These are phyloP conservation scores for Eilema griseolum DNA, from an alignment of 2,888 invertebrate genomes.

Conservation along the genomic window DNA sequence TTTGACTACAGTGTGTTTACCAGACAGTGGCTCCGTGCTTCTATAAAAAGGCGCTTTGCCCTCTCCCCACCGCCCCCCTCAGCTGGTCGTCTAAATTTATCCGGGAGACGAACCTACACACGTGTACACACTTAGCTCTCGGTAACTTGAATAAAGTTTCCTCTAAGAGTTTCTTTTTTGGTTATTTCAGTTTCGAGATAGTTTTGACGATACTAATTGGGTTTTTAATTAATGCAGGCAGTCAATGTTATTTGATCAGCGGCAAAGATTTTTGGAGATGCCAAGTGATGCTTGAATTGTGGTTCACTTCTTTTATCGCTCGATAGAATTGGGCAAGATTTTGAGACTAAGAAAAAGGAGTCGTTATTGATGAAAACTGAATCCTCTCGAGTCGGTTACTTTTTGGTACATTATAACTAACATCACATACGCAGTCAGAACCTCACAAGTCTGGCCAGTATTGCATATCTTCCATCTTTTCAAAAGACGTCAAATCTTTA, in stretches of 20 bases:
- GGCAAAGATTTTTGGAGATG: constrained; percentile 1
- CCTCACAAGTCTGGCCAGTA: too few relatives aligned
- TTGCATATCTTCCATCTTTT: too few relatives aligned
- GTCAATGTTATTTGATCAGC: constrained; percentile 21
- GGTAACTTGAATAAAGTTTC: constrained; percentile 76
- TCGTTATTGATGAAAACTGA: background rate
- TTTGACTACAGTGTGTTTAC: constrained; percentile 61
- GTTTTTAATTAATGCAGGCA: constrained; percentile 37
- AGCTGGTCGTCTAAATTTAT: constrained; percentile 78
- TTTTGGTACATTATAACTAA: background rate
- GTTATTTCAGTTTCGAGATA: constrained; percentile 37
- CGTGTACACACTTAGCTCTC: constrained; percentile 81
- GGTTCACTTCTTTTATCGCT: background rate
- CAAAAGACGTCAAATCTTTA: too few relatives aligned
- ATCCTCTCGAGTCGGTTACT: background rate
- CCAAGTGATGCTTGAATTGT: background rate
- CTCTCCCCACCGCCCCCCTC: constrained; percentile 58
- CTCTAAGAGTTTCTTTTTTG: constrained; percentile 52
- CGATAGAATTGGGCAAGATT: background rate
- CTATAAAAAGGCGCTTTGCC: constrained; percentile 85
- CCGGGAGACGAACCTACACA: constrained; percentile 79
- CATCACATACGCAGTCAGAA: too few relatives aligned
- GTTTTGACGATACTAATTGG: constrained; percentile 43
- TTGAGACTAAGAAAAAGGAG: background rate
- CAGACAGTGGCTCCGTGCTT: constrained; percentile 74